Evolutionary conservation across 1,140 invertebrate genomes (phyloP).

Genomic region (Reticulitermes speratus): DNA sequence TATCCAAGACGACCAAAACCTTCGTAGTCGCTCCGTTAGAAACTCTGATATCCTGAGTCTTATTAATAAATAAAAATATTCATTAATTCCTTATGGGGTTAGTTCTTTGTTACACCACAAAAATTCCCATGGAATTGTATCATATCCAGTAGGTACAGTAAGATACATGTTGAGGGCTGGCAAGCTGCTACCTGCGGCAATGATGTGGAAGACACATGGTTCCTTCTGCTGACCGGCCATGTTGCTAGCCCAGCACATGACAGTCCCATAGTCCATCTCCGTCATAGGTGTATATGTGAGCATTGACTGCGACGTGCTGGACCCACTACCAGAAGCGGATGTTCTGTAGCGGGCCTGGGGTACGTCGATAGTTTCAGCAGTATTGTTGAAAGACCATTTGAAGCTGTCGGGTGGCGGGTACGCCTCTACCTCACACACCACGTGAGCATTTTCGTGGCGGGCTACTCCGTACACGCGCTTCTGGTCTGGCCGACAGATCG

Average conservation of each 20-base stretch:
- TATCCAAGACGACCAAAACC: too few species aligned
- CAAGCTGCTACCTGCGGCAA: conserved; percentile 60
- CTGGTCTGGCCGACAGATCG: conserved; percentile 75
- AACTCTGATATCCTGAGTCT: too few species aligned
- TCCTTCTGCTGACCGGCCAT: conserved; percentile 63
- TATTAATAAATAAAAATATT: too few species aligned
- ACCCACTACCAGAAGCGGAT: background rate
- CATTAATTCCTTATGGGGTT: too few species aligned
- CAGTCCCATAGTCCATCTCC: conserved; percentile 70
- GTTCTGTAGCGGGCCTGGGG: conserved; percentile 50
- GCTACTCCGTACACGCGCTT: conserved; percentile 83
- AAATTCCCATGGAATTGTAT: too few species aligned
- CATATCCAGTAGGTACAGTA: too few species aligned
- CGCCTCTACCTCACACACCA: conserved; percentile 83
- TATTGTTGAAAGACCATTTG: conserved; percentile 89
- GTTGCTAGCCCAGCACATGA: conserved; percentile 67
- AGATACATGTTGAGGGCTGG: too few species aligned
- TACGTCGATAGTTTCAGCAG: conserved; percentile 75
- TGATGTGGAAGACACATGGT: conserved; percentile 68
- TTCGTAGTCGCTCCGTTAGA: too few species aligned
- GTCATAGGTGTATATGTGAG: conserved; percentile 77
- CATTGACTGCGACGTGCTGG: conserved; percentile 52
- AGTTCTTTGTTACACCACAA: too few species aligned
- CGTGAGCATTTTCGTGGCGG: conserved; percentile 73
- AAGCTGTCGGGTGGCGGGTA: conserved; percentile 80